Base-by-base conservation (phyloP, 2,113 vertebrate genomes). In the Thalassarche chlororhynchos region DNA sequence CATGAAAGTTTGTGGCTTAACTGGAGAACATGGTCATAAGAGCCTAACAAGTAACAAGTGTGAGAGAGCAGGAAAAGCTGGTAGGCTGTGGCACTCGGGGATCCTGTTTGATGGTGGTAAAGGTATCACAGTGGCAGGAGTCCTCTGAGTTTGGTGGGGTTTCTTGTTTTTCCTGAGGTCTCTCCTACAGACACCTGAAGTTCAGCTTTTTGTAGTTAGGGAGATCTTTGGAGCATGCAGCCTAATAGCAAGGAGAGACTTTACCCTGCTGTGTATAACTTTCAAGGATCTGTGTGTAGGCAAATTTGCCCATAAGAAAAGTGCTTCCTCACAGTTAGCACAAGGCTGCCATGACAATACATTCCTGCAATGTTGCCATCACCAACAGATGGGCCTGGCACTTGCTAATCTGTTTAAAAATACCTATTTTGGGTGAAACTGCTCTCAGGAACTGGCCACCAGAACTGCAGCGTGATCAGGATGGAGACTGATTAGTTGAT, bases 381-480 rank as follows among this genome's bases (percentile, higher is more conserved):
- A 34, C 38, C 1, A 2, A 38, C 49, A 89, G 57, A 38, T 1
- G 4, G 54, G 34, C 55, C 44, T 8, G 40, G 42, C 12, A 44
- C 23, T 66, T 74, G 46, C 19, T n/a, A 34, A 36, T 65, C 68
- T 70, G 14, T 91, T 78, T 70, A 34, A 89, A 93, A 89, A 7
- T 25, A 40, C 17, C 12, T 54, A 0, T 77, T 90, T 87, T 9
- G 12, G 15, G 60, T 75, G 24, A 90, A 44, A 40, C 34, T 44
- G 14, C 42, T 78, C 51, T 36, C 40, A 70, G 77, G 17, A 87
- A 23, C 38, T 38, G 46, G 55, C 4, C 1, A 46, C 12, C 42
- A 57, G 54, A 34, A 38, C 49, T 11, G 12, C 18, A 3, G 3
- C 1, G 0, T 0, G 0, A 58, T 71, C 66, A 42, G 0, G 13